phyloP scores from a whole-genome alignment of 2,113 vertebrate genomes.

The Tupaia tana region DNA sequence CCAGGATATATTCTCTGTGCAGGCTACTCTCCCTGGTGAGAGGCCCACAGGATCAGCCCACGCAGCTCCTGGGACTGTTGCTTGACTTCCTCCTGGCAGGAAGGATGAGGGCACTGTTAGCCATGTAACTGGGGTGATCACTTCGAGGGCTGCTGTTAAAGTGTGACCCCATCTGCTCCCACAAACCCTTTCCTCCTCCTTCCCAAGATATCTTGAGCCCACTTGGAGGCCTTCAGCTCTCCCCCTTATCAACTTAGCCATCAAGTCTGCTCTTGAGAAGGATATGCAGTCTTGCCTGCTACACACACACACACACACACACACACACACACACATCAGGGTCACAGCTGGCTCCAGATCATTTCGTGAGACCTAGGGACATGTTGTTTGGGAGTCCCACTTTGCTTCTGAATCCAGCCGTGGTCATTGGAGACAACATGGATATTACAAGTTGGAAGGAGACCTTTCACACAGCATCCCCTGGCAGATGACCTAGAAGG shows the following conservation, averaged over 20 bases:
- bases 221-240: not conserved
- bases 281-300: not conserved
- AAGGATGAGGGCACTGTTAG: accelerated
- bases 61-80: too few relatives aligned
- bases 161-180: not conserved
- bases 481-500: too few relatives aligned
- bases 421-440: accelerated
- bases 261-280: not conserved
- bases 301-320: too few relatives aligned
- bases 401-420: not conserved
- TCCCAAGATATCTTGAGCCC: not conserved
- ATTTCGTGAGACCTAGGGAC: not conserved
- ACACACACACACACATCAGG: not conserved
- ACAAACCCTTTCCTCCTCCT: not conserved
- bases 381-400: not conserved
- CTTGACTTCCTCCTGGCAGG: not conserved
- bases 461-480: accelerated
- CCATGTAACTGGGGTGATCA: accelerated
- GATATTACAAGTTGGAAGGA: not conserved
- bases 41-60: too few relatives aligned
- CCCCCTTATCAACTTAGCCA: not conserved
- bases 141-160: not conserved
- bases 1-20: accelerated
- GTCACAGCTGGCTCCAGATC: not conserved
- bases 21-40: not conserved